Percentiles rank a stretch among this genome's conserved stretches.
Evolutionary conservation across 1,140 invertebrate genomes (phyloP).

Genomic region (Lutraria rhynchaena): DNA sequence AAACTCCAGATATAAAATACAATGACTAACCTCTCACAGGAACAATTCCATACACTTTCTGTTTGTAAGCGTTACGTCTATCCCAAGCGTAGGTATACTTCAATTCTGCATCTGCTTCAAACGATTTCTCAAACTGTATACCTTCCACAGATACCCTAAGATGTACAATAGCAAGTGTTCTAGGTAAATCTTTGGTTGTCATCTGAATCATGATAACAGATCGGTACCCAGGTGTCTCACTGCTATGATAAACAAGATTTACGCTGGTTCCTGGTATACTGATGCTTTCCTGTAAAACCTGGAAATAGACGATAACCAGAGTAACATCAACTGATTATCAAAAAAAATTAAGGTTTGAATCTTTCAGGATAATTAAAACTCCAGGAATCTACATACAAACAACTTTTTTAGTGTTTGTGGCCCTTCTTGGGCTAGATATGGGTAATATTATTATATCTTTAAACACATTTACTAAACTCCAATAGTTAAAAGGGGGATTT

Average conservation of each 20-base stretch:
- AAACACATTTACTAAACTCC: no score
- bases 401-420: no score
- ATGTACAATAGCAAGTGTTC: constrained; percentile 92
- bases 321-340: no score
- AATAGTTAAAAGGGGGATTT: no score
- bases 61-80: constrained; percentile 97
- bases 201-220: constrained; percentile 96
- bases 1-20: no score
- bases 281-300: constrained; percentile 97
- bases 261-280: constrained; percentile 95
- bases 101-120: constrained; percentile 97
- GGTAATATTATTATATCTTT: no score
- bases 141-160: constrained; percentile 95
- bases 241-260: constrained; percentile 96
- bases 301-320: constrained; percentile 69
- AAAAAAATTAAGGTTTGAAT: no score
- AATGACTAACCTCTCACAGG: constrained; percentile 80
- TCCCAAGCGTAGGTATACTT: constrained; percentile 98
- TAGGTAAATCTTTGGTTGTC: constrained; percentile 90
- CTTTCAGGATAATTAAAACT: no score
- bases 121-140: constrained; percentile 93
- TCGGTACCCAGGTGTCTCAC: constrained; percentile 94
- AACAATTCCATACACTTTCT: constrained; percentile 90
- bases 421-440: no score
- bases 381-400: no score